These are phyloP conservation scores for Thamnophis elegans DNA, from an alignment of 2,797 vertebrate species.

Conservation along the genomic window DNA sequence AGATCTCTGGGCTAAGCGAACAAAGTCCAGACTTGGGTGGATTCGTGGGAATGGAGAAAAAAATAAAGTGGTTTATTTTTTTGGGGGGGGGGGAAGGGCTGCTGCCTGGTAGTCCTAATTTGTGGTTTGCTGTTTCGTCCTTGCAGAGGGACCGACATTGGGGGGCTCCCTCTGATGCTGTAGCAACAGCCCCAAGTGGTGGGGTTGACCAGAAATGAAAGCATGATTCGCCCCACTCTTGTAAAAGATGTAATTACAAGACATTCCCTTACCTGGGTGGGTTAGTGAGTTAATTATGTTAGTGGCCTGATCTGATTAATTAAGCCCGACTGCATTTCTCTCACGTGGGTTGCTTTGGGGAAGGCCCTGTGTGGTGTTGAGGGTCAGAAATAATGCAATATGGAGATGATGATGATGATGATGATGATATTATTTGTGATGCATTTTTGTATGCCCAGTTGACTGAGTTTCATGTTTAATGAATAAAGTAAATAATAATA, in stretches of 20 bases:
- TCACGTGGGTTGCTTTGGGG: neutral
- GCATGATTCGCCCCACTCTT: neutral
- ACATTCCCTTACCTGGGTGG: neutral
- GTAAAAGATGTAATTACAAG: neutral
- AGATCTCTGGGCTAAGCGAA: neutral
- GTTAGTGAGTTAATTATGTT: neutral
- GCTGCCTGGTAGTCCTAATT: neutral
- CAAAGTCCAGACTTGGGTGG: neutral
- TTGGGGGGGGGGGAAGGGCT: neutral
- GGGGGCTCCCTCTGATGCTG: neutral
- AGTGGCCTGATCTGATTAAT: neutral
- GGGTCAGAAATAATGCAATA: neutral
- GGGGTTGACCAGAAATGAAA: neutral
- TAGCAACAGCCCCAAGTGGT: neutral
- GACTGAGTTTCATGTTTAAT: no score
- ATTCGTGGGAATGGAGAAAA: neutral
- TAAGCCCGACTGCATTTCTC: neutral
- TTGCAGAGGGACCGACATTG: neutral
- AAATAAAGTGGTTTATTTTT: neutral
- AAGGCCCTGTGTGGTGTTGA: neutral
- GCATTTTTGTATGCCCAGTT: no score
- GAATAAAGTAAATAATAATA: no score
- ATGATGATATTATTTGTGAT: no score
- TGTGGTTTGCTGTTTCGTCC: neutral
- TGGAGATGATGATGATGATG: rapidly evolving